Percentiles rank a stretch among this genome's conserved stretches.
Conservation (phyloP, 2,888 invertebrate species). For the Drepanosiphum platanoidis region DNA sequence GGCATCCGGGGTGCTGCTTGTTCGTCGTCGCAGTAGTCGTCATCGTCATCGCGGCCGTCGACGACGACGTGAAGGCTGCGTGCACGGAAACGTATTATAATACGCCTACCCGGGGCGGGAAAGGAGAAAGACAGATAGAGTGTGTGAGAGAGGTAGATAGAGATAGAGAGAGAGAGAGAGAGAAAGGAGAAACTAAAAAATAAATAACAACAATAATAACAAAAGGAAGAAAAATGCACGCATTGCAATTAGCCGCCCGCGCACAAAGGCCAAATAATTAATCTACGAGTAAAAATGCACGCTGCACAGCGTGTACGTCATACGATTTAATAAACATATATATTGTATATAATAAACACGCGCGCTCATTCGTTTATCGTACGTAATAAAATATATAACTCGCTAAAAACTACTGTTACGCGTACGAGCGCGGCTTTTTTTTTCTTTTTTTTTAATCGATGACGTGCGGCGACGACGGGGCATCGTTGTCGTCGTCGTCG, state of each 20-base stretch:
- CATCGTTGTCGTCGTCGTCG: too few relatives aligned
- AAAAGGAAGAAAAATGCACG: background rate
- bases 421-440: background rate
- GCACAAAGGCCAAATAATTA: background rate
- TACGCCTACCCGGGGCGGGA: slow-evolving; percentile 30
- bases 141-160: background rate
- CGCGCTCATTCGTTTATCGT: background rate
- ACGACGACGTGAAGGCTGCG: slow-evolving; percentile 15
- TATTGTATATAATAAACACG: background rate
- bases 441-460: background rate
- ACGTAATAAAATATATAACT: too few relatives aligned
- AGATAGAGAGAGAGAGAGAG: slow-evolving; percentile 1
- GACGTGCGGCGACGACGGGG: background rate
- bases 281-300: slow-evolving; percentile 35
- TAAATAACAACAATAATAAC: background rate
- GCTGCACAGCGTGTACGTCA: too few relatives aligned
- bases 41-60: background rate
- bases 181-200: background rate
- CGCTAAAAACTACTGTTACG: too few relatives aligned
- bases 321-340: background rate
- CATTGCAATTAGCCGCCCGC: slow-evolving; percentile 5
- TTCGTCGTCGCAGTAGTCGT: background rate
- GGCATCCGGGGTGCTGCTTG: background rate
- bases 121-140: background rate
- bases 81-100: slow-evolving; percentile 4